A percentile compares a stretch with the other conserved stretches of the same genome.
phyloP scores from a whole-genome alignment of 2,797 vertebrate species.

The Paramormyrops hopkinsi region DNA sequence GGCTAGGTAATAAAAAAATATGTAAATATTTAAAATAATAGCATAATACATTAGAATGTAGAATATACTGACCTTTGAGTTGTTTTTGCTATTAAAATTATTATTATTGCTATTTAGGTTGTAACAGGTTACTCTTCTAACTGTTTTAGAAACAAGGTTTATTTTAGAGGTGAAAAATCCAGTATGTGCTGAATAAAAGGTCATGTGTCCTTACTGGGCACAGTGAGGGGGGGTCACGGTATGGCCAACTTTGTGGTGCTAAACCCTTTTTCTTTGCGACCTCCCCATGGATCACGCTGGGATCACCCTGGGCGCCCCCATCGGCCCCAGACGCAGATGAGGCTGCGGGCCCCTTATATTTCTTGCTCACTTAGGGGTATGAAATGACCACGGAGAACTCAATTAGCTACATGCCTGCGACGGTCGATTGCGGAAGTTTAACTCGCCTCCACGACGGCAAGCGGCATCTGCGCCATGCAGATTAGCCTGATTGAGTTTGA shows the following conservation, averaged over 20 bases:
- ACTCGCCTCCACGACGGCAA: slow-evolving; percentile 32
- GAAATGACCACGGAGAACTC: slow-evolving; percentile 73
- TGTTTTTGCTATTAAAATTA: background rate
- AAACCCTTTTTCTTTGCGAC: background rate
- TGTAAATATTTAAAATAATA: background rate
- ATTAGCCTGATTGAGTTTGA: slow-evolving; percentile 77
- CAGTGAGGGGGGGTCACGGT: background rate
- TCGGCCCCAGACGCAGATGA: slow-evolving; percentile 52
- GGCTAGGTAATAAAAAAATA: background rate
- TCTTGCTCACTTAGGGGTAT: slow-evolving; percentile 80
- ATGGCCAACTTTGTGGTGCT: background rate
- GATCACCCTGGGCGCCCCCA: background rate
- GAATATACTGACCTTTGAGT: background rate
- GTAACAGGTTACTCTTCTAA: background rate
- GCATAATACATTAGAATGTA: background rate
- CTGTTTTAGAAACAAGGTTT: background rate
- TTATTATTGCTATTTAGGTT: background rate
- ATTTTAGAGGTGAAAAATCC: background rate
- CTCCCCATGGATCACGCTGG: slow-evolving; percentile 2
- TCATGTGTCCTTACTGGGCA: background rate
- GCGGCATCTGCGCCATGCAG: slow-evolving; percentile 70
- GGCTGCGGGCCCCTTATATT: slow-evolving; percentile 56
- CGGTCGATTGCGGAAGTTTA: slow-evolving; percentile 35
- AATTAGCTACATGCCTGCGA: slow-evolving; percentile 66
- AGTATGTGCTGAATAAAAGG: background rate